Percentiles rank a stretch among this genome's conserved stretches.
Conservation (phyloP, 1,140 invertebrate genomes). For the Ips nitidus region DNA sequence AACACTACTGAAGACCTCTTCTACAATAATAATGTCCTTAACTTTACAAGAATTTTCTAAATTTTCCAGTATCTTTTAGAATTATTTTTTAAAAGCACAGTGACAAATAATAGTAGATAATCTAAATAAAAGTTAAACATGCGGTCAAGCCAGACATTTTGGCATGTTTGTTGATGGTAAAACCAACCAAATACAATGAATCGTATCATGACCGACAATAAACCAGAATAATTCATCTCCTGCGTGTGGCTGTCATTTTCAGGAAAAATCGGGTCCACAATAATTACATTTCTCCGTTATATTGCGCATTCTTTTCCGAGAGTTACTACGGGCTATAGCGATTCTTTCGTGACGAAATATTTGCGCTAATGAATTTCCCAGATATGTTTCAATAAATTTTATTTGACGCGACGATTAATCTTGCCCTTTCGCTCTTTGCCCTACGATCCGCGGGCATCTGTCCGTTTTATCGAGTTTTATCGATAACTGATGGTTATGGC, state of each 20-base stretch:
- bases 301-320: slow-evolving; percentile 1
- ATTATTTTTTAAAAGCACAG: too few relatives aligned
- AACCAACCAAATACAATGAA: too few relatives aligned
- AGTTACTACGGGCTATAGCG: neutral
- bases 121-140: too few relatives aligned
- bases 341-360: slow-evolving; percentile 16
- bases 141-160: too few relatives aligned
- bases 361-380: slow-evolving; percentile 18
- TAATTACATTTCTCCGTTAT: slow-evolving; percentile 5
- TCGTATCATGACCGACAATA: neutral
- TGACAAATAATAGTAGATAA: too few relatives aligned
- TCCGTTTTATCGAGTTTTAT: slow-evolving; percentile 1
- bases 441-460: neutral
- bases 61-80: too few relatives aligned
- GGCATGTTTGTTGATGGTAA: too few relatives aligned
- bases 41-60: too few relatives aligned
- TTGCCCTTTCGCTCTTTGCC: neutral
- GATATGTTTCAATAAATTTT: slow-evolving; percentile 21
- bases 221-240: neutral
- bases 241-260: neutral
- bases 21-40: too few relatives aligned
- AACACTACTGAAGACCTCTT: too few relatives aligned
- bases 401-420: slow-evolving; percentile 15
- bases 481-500: slow-evolving; percentile 5
- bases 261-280: neutral